phyloP scores from a whole-genome alignment of 2,888 invertebrate genomes.

The Drosophila vallismaia region DNA sequence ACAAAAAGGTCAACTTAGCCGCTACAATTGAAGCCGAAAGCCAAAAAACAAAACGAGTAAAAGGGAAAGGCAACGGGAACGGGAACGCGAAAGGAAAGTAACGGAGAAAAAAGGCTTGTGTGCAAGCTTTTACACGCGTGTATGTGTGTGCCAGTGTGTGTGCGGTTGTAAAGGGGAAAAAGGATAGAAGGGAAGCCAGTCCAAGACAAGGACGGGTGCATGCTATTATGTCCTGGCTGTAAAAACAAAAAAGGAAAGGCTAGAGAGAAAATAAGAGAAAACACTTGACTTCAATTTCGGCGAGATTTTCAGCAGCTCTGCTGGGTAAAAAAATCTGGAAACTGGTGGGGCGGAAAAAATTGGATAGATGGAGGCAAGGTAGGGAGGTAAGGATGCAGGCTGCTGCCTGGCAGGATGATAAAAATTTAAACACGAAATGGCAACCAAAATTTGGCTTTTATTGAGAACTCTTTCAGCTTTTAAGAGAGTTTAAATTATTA shows the following conservation, averaged over 20 bases:
- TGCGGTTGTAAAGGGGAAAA: not conserved
- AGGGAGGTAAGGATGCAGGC: conserved; percentile 19
- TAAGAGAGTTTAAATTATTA: conserved; percentile 10
- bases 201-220: conserved; percentile 28
- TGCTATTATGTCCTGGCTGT: conserved; percentile 64
- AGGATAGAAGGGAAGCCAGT: not conserved
- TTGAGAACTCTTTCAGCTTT: conserved; percentile 27
- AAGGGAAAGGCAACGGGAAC: too few species aligned
- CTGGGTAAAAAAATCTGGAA: not conserved
- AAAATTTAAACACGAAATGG: conserved; percentile 35
- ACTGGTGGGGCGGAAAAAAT: not conserved
- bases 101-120: conserved; percentile 41
- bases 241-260: conserved; percentile 38
- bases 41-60: not conserved
- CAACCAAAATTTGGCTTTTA: conserved; percentile 31
- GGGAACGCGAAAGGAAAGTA: conserved; percentile 4
- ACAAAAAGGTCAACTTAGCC: conserved; percentile 51
- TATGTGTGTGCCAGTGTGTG: conserved; percentile 6
- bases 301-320: conserved; percentile 32
- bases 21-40: conserved; percentile 49
- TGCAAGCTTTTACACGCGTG: conserved; percentile 35
- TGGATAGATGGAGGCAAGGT: not conserved
- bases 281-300: conserved; percentile 52
- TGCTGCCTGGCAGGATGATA: conserved; percentile 18
- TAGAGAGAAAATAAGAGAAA: conserved; percentile 42